Conservation (phyloP, 2,797 vertebrate species). For the Steatocranus sp. region DNA sequence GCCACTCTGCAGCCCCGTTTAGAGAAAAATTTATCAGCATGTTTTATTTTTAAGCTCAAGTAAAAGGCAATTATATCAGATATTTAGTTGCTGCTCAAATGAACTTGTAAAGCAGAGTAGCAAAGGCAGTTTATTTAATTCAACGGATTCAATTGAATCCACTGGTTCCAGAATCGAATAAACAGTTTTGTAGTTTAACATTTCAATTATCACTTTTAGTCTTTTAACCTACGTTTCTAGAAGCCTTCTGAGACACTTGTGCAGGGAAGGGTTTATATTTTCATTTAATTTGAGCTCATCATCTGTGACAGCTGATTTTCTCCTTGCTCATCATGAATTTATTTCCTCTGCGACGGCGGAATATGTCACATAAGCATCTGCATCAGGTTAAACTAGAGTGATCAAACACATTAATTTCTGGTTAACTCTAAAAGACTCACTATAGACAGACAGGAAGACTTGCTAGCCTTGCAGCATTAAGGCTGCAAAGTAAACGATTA, state of each 20-base stretch:
- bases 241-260: background rate
- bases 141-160: fast-evolving
- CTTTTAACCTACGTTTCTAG: background rate
- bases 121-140: background rate
- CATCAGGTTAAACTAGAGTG: background rate
- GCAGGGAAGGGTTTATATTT: background rate
- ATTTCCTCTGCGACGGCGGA: background rate
- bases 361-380: background rate
- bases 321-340: background rate
- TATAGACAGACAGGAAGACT: background rate
- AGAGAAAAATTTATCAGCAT: background rate
- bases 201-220: background rate
- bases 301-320: background rate
- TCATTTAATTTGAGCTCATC: background rate
- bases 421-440: background rate
- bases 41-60: background rate
- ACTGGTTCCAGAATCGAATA: background rate
- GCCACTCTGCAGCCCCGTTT: background rate
- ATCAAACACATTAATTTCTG: background rate
- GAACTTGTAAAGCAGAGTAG: background rate
- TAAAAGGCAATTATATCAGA: fast-evolving
- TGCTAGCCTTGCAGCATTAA: background rate
- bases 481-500: background rate
- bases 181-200: background rate
- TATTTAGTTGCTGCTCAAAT: background rate